Evolutionary conservation across 2,113 vertebrate genomes (phyloP).

Genomic region (Scytalopus superciliaris): DNA sequence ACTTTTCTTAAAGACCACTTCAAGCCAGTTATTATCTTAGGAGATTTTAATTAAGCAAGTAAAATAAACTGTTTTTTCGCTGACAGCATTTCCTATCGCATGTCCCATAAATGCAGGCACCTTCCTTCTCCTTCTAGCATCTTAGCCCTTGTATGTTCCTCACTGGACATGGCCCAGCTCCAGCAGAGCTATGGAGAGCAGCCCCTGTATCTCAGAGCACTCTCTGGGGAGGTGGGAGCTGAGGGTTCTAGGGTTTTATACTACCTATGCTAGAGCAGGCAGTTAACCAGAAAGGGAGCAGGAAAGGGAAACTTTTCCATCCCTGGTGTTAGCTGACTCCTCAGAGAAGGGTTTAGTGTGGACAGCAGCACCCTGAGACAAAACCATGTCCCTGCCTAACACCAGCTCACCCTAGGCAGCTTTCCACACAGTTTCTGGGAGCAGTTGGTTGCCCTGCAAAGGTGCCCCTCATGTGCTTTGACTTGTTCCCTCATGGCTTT

Average conservation of each 20-base stretch:
- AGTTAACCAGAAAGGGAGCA: neutral
- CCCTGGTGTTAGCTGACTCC: neutral
- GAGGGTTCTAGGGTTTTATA: neutral
- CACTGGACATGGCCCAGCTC: neutral
- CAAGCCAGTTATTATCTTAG: neutral
- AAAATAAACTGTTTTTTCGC: neutral
- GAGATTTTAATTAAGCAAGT: neutral
- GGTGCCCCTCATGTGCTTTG: neutral
- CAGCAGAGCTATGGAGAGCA: neutral
- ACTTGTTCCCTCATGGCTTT: neutral
- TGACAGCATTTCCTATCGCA: neutral
- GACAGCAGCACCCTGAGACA: neutral
- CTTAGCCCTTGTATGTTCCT: neutral
- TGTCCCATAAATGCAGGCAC: neutral
- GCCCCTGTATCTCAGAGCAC: neutral
- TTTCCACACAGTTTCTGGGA: neutral
- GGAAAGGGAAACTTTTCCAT: neutral
- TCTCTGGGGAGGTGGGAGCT: neutral
- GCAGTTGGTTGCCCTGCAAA: neutral
- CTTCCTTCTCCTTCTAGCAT: neutral
- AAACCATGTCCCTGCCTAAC: neutral
- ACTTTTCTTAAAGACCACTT: neutral
- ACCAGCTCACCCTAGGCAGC: neutral
- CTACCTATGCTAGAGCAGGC: neutral
- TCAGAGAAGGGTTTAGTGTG: neutral